Evolutionary conservation across 2,797 vertebrate genomes (phyloP), one percentile per base, ranked within the genome.

Genomic region (Eptatretus atami): DNA sequence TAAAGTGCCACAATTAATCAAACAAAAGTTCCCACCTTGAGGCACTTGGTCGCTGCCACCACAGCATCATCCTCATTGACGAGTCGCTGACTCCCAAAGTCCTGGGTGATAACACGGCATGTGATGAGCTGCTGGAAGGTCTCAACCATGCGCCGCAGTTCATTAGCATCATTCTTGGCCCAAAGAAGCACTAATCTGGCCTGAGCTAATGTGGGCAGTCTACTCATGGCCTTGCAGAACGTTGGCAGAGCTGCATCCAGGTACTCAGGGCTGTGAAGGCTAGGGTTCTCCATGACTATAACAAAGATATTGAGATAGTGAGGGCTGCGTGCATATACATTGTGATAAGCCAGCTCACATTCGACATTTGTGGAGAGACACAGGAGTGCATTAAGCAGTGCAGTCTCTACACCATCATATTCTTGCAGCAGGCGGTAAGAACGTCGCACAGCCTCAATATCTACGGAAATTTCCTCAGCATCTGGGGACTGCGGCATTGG

Each of bases 121-220:
- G 92, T 98, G 70, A 98, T 96, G 69, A 98, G 81, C 71, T 98
- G 92, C 71, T 98, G 92, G 77, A 96, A 98, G 13, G 88, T 96
- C 75, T 98, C 92, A 77, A 86, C 82, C 79, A 95, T 82, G 60
- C 85, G 80, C 52, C 84, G 79, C 68, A 90, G 76, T 73, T 88
- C 84, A 10, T 78, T 76, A 8, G 79, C 76, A 10, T 74, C 79
- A 54, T 81, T 90, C 15, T 70, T 75, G 1, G 90, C 82, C 92
- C 92, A 98, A 66, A 94, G 75, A 67, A 80, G 78, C 1, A 82
- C 75, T 68, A 96, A 75, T 69, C 80, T 82, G 64, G 82, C 83
- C 67, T 85, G 81, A 14, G 82, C 90, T 1, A 76, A 70, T 67
- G 88, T 81, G 3, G 92, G 90, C 6, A 98, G 78, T 71, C 88